Conservation (phyloP, 2,888 invertebrate species). For the Mythimna impura region DNA sequence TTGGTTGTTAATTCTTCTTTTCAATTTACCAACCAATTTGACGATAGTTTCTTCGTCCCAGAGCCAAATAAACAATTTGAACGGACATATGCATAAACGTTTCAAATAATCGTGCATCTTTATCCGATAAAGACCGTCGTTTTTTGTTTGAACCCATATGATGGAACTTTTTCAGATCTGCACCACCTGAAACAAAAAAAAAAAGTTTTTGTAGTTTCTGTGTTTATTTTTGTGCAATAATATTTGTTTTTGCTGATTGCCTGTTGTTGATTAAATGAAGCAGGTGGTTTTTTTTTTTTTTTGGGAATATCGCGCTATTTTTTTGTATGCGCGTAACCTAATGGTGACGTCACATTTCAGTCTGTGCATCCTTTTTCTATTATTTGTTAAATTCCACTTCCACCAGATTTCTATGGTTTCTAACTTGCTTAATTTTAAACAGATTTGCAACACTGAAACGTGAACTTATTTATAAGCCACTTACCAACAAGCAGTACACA, state of each 20-base stretch:
- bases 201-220: no score
- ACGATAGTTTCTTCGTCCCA: conserved; percentile 90
- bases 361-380: no score
- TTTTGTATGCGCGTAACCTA: no score
- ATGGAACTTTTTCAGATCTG: conserved; percentile 89
- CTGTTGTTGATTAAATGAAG: no score
- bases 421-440: no score
- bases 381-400: no score
- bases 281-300: no score
- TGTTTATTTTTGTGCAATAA: no score
- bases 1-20: background rate
- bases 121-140: conserved; percentile 90
- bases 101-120: conserved; percentile 91
- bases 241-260: no score
- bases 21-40: conserved; percentile 89
- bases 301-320: no score
- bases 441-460: background rate
- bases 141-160: conserved; percentile 91
- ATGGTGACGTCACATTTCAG: no score
- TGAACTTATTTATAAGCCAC: conserved; percentile 1
- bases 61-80: conserved; percentile 92
- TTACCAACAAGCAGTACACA: conserved; percentile 90
- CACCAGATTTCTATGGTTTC: no score
- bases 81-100: conserved; percentile 90
- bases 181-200: conserved; percentile 76